Conservation (phyloP, 1,140 invertebrate species). For the Holcopasites calliopsidis region DNA sequence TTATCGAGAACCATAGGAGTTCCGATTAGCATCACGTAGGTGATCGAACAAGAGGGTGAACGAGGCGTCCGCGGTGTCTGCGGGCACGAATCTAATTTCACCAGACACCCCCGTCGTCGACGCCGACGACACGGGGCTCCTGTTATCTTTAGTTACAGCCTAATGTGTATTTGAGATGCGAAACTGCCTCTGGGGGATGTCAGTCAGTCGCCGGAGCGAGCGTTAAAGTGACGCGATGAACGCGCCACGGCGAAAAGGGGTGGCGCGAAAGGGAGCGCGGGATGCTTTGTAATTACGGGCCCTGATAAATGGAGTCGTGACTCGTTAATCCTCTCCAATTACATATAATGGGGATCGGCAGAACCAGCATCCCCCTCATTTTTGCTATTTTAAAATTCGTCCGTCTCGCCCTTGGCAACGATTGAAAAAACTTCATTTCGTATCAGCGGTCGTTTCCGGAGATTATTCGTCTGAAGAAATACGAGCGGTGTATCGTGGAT, state of each 20-base stretch:
- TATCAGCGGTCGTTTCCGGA: too few relatives aligned
- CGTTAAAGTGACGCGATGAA: slow-evolving; percentile 69
- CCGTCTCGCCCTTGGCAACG: too few relatives aligned
- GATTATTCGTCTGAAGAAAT: too few relatives aligned
- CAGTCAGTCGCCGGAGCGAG: slow-evolving; percentile 73
- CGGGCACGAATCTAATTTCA: slow-evolving; percentile 58
- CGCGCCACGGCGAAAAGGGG: slow-evolving; percentile 57
- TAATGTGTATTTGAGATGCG: slow-evolving; percentile 74
- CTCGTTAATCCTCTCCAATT: slow-evolving; percentile 80
- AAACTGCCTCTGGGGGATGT: slow-evolving; percentile 78
- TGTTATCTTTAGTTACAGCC: slow-evolving; percentile 77
- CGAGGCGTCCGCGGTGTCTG: slow-evolving; percentile 43
- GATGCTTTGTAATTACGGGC: slow-evolving; percentile 78
- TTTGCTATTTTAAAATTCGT: slow-evolving; percentile 65
- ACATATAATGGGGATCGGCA: slow-evolving; percentile 75
- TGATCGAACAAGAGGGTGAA: slow-evolving; percentile 48
- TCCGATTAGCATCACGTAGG: slow-evolving; percentile 43
- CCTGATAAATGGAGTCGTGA: slow-evolving; percentile 79
- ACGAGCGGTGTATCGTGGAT: too few relatives aligned
- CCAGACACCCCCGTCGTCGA: slow-evolving; percentile 48
- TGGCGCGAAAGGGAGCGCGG: slow-evolving; percentile 62
- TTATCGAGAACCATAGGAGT: neutral
- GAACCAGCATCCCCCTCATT: slow-evolving; percentile 66
- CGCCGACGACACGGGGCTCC: slow-evolving; percentile 72
- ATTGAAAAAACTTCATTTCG: neutral